Percentiles rank a stretch among this genome's conserved stretches.
Evolutionary conservation across 2,888 invertebrate genomes (phyloP).

Genomic region (Spisula solida): DNA sequence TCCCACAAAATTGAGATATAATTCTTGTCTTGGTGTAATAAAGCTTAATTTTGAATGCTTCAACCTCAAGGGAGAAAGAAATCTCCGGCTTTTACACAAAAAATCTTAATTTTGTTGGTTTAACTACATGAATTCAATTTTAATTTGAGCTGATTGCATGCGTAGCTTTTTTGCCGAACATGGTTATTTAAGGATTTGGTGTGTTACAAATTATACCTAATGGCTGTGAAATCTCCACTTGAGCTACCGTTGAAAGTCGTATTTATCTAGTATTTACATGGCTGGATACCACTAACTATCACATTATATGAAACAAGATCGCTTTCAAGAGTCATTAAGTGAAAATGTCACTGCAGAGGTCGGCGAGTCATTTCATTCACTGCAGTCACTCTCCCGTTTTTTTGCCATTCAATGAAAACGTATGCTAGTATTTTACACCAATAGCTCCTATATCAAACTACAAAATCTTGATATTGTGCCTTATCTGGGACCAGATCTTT

Average conservation of each 20-base stretch:
- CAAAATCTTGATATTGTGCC: conserved; percentile 35
- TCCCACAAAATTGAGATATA: not conserved
- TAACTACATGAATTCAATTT: conserved; percentile 18
- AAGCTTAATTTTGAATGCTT: conserved; percentile 2
- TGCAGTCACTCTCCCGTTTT: not conserved
- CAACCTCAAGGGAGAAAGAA: not conserved
- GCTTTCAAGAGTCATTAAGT: conserved; percentile 28
- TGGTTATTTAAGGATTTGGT: not conserved
- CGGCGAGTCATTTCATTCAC: conserved; percentile 28
- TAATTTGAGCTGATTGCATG: not conserved
- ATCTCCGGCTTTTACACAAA: not conserved
- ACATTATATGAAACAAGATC: conserved; percentile 40
- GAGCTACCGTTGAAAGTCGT: not conserved
- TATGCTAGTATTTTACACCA: conserved; percentile 24
- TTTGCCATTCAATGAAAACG: not conserved
- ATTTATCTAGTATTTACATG: not conserved
- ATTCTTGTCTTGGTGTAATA: conserved; percentile 1
- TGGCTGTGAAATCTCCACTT: not conserved
- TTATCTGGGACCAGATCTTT: conserved; percentile 22
- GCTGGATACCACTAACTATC: conserved; percentile 10
- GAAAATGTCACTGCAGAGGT: conserved; percentile 38
- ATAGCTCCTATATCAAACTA: conserved; percentile 22
- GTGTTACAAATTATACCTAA: not conserved
- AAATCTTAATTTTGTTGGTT: conserved; percentile 4
- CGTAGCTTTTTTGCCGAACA: not conserved